Percentiles rank a stretch among this genome's conserved stretches.
Evolutionary conservation across 2,888 invertebrate genomes (phyloP).

Genomic region (Drosophila stalkeri): DNA sequence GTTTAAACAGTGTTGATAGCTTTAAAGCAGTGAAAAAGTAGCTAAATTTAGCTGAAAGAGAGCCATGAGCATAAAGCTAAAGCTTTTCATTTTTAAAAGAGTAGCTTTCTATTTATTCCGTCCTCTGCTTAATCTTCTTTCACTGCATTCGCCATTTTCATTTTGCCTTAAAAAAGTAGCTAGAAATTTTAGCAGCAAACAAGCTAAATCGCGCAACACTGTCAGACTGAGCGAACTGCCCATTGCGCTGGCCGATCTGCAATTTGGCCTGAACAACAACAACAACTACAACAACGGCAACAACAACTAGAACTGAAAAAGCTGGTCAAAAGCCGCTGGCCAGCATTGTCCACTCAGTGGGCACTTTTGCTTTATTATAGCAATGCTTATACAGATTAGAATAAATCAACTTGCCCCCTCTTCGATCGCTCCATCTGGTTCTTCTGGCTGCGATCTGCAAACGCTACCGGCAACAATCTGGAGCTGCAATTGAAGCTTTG

Average conservation of each 20-base stretch:
- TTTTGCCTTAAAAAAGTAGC: background rate
- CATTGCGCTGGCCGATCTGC: conserved; percentile 53
- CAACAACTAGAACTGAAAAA: conserved; percentile 24
- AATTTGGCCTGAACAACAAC: conserved; percentile 56
- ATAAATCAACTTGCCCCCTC: conserved; percentile 71
- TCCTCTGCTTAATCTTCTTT: too few species aligned
- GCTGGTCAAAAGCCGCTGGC: conserved; percentile 65
- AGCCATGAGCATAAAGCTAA: background rate
- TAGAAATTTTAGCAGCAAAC: background rate
- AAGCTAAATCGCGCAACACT: background rate
- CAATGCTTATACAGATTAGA: conserved; percentile 80
- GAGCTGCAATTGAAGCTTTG: conserved; percentile 47
- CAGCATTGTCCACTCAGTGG: conserved; percentile 74
- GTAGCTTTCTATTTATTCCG: too few species aligned
- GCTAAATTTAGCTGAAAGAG: background rate
- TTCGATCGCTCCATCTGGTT: conserved; percentile 14
- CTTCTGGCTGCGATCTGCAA: conserved; percentile 47
- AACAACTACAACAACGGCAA: conserved; percentile 5
- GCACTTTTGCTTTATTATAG: conserved; percentile 79
- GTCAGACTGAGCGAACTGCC: conserved; percentile 3
- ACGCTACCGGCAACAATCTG: conserved; percentile 75
- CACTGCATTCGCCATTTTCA: too few species aligned
- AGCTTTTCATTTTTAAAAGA: too few species aligned
- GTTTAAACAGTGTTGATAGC: background rate
- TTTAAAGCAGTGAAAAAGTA: background rate